Percentiles rank a stretch among this genome's conserved stretches.
Evolutionary conservation across 2,888 invertebrate genomes (phyloP).

Genomic region (Drosophila niveifrons): DNA sequence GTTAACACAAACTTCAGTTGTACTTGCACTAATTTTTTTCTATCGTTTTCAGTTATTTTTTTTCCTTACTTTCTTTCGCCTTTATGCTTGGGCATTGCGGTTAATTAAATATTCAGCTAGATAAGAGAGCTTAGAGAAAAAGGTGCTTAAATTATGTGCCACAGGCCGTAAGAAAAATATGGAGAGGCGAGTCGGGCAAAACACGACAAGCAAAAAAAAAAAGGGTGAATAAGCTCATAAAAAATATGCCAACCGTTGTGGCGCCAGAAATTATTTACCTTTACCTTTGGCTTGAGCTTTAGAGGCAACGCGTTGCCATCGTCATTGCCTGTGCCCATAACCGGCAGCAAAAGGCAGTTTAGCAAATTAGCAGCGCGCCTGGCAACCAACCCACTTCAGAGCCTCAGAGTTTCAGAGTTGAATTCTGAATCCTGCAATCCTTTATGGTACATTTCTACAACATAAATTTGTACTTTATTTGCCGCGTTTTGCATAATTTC

Average conservation of each 20-base stretch:
- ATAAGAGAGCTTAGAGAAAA: conserved; percentile 68
- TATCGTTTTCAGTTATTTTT: background rate
- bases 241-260: conserved; percentile 71
- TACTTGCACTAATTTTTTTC: background rate
- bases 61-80: conserved; percentile 40
- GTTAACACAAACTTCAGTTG: background rate
- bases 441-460: conserved; percentile 37
- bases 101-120: conserved; percentile 77
- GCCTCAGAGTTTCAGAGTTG: background rate
- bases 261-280: conserved; percentile 74
- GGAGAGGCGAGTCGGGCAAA: background rate
- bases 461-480: conserved; percentile 78
- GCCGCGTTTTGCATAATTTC: conserved; percentile 71
- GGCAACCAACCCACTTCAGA: conserved; percentile 48
- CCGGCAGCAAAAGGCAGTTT: conserved; percentile 71
- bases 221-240: conserved; percentile 70
- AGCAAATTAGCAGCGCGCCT: conserved; percentile 74
- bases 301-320: background rate
- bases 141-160: conserved; percentile 63
- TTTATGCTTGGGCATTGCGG: conserved; percentile 56
- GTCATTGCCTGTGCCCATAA: conserved; percentile 19
- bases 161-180: conserved; percentile 35
- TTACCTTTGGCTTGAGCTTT: conserved; percentile 30
- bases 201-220: background rate
- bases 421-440: conserved; percentile 28